Base-by-base conservation (phyloP, 2,888 invertebrate genomes). In the Sesamia inferens region DNA sequence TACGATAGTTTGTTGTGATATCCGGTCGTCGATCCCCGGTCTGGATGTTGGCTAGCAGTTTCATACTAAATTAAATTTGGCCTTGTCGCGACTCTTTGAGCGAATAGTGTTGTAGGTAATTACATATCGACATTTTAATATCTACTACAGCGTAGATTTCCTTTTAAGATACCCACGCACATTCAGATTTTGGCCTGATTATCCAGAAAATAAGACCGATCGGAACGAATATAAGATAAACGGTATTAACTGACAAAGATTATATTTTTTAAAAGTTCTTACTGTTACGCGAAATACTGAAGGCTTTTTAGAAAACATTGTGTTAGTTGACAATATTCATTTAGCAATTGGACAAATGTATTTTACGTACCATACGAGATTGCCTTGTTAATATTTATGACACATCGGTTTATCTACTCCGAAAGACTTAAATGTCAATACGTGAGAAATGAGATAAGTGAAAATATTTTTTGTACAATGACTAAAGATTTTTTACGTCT, bases 31-130 rank as follows among this genome's bases (percentile, higher is more conserved):
- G 93, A 90, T 88, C 93, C 88, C 91, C 84, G 70, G 75, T 83
- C 85, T 84, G 86, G 87, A 86, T 85, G 87, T 88, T 90, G 87
- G 88, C 89, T 88, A 89, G 89, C 88, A 87, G 89, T 91, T 92
- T 90, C 88, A 87, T 84, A 87, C 90, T 83, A 87, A 93, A 93
- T 92, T 92, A 92, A 90, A 88, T 90, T 79, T 82, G 90, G 88
- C 93, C 92, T 92, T 82, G 89, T 81, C 68, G 44, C 70, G 81
- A 71, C 79, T 74, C 73, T 73, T 71, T 31, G 78, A 74, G 68
- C 58, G 71, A 68, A 72, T 78, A 72, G 71, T 79, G 79, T 75
- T 67, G 68, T 70, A 47, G 71, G 57, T 54, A 31, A 3, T 31
- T 31, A 57, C 48, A 71, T 42, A 58, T 65, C 48, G 58, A 66